Percentiles rank a stretch among this genome's conserved stretches.
phyloP scores from a whole-genome alignment of 2,888 invertebrate species.

The Coenonympha arcania region DNA sequence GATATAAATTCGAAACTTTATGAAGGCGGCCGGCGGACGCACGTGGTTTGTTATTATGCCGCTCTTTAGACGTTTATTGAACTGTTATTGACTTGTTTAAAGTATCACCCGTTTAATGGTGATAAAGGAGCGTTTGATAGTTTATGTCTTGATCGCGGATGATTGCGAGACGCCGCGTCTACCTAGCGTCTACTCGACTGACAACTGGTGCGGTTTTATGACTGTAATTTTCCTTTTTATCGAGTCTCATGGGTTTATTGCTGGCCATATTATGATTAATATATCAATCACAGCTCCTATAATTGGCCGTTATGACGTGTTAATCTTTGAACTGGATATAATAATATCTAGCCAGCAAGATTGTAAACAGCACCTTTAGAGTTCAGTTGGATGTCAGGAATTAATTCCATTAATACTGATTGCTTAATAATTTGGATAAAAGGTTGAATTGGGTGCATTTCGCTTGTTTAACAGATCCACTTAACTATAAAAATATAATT shows the following conservation, averaged over 20 bases:
- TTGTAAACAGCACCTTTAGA: too few species aligned
- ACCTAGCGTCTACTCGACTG: constrained; percentile 52
- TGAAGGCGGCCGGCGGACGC: constrained; percentile 55
- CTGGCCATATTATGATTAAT: constrained; percentile 46
- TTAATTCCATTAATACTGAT: too few species aligned
- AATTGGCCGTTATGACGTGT: neutral
- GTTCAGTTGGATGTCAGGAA: too few species aligned
- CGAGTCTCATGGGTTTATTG: constrained; percentile 37
- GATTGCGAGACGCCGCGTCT: too few species aligned
- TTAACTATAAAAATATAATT: too few species aligned
- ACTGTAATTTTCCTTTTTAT: constrained; percentile 67
- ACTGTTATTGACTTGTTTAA: constrained; percentile 73
- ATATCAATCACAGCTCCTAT: constrained; percentile 47
- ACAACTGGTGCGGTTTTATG: constrained; percentile 51
- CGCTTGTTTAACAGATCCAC: too few species aligned
- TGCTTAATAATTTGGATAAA: too few species aligned
- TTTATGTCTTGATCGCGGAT: constrained; percentile 61
- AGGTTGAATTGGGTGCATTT: too few species aligned
- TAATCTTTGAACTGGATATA: constrained; percentile 27
- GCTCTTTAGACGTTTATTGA: constrained; percentile 71
- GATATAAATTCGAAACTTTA: constrained; percentile 72
- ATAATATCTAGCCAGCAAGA: constrained; percentile 28
- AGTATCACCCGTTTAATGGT: constrained; percentile 70
- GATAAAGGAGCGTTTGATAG: constrained; percentile 66
- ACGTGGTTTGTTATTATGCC: constrained; percentile 72